phyloP scores from a whole-genome alignment of 2,888 invertebrate genomes.

The Latrodectus elegans region DNA sequence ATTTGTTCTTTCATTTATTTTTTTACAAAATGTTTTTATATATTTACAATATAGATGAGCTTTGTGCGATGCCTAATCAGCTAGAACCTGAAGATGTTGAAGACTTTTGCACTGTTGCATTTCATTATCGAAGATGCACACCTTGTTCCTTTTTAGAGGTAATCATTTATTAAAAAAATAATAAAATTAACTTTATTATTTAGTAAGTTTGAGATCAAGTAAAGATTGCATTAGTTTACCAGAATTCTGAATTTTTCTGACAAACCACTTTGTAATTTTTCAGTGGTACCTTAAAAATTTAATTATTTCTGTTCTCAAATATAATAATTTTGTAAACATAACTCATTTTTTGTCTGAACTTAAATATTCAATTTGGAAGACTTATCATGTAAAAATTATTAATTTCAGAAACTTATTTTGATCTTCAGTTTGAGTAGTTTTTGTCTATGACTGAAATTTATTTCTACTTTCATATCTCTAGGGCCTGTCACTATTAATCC shows the following conservation, averaged over 20 bases:
- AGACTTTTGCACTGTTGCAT: constrained; percentile 97
- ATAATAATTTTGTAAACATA: background rate
- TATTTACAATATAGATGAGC: constrained; percentile 38
- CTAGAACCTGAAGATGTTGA: constrained; percentile 94
- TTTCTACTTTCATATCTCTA: too few relatives aligned
- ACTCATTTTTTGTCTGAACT: background rate
- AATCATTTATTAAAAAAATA: background rate
- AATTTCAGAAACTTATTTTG: too few relatives aligned
- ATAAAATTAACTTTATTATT: too few relatives aligned
- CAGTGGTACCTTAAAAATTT: background rate
- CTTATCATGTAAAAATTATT: too few relatives aligned
- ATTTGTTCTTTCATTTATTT: background rate
- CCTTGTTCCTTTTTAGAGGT: constrained; percentile 93
- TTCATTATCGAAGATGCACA: constrained; percentile 94
- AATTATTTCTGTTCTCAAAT: background rate
- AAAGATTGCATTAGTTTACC: too few relatives aligned
- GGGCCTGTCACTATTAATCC: too few relatives aligned
- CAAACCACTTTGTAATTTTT: too few relatives aligned
- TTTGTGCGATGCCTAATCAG: constrained; percentile 80
- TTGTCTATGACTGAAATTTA: too few relatives aligned
- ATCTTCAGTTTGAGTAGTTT: too few relatives aligned
- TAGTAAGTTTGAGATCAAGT: too few relatives aligned
- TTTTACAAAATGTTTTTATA: too few relatives aligned
- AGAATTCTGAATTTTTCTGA: too few relatives aligned
- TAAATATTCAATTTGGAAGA: background rate